Base-by-base conservation (phyloP, 2,797 vertebrate species). In the Propithecus deckenii region DNA sequence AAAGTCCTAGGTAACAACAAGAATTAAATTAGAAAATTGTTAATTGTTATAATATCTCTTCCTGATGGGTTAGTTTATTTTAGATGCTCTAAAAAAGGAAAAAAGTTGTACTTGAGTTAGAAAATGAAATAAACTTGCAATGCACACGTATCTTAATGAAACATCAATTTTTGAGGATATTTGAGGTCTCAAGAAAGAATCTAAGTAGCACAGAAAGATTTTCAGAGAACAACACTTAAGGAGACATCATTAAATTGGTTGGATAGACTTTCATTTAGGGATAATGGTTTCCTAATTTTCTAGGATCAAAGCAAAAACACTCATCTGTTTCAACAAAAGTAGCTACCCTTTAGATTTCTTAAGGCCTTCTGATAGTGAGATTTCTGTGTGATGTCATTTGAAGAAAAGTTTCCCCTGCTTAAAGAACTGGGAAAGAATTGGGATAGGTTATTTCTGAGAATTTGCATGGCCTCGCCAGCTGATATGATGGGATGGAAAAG, bases 51-150 rank as follows among this genome's bases (percentile, higher is more conserved):
- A 90, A 17, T 59, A 41, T 57, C 25, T 69, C 46, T 95, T 90
- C 46, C 65, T 84, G n/a, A 59, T 71, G 15, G 32, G 38, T 69
- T 81, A 46, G 14, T 85, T 96, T 79, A 74, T 94, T 92, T 92
- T 91, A 90, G 30, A 59, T 52, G 28, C 6, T 7, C 25, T 69
- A 28, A 94, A 43, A 57, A 32, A 91, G 41, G 43, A 71, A 85
- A 59, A 85, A 72, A 4, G 9, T 88, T 52, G 8, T 3, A n/a
- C 25, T 84, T 72, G 3, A 48, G 15, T 52, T 91, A 71, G 48
- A 97, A 97, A 92, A 91, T 81, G 10, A 78, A 79, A 89, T 71
- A 76, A 85, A 41, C 4, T 78, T 74, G 12, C n/a, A 72, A 15
- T 35, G 25, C 46, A n/a, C 1, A 0, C 30, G 14, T 76, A 12